Conservation (phyloP, 2,888 invertebrate genomes). For the Tipula vernalis region DNA sequence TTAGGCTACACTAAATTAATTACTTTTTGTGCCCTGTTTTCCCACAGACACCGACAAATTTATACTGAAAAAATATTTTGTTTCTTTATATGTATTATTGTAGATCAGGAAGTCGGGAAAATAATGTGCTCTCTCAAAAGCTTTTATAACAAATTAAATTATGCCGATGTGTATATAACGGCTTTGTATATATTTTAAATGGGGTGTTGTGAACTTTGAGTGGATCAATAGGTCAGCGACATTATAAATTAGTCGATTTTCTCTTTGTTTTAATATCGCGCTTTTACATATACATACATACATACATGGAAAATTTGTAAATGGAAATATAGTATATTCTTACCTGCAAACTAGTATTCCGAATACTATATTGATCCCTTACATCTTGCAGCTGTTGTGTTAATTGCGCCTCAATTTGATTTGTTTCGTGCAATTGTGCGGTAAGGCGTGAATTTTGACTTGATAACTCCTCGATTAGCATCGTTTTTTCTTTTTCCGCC, state of each 20-base stretch:
- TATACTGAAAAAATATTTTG: not conserved
- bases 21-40: not conserved
- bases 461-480: constrained; percentile 68
- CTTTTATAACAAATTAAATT: not conserved
- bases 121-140: not conserved
- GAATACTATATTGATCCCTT: constrained; percentile 70
- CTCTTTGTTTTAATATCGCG: not conserved
- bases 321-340: not conserved
- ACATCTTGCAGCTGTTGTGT: constrained; percentile 67
- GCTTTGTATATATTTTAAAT: not conserved
- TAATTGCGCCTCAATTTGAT: constrained; percentile 65
- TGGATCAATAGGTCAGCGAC: not conserved
- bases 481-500: constrained; percentile 64
- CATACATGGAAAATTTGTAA: not conserved
- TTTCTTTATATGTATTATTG: not conserved
- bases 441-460: constrained; percentile 82
- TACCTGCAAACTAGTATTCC: constrained; percentile 61
- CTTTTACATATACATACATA: not conserved
- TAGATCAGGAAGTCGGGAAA: not conserved
- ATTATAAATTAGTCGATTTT: not conserved
- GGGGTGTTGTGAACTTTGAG: not conserved
- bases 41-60: not conserved
- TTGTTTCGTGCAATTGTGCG: constrained; percentile 72
- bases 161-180: not conserved
- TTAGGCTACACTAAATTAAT: not conserved